Evolutionary conservation across 1,140 invertebrate species (phyloP).

Genomic region (Agraylea sexmaculata): DNA sequence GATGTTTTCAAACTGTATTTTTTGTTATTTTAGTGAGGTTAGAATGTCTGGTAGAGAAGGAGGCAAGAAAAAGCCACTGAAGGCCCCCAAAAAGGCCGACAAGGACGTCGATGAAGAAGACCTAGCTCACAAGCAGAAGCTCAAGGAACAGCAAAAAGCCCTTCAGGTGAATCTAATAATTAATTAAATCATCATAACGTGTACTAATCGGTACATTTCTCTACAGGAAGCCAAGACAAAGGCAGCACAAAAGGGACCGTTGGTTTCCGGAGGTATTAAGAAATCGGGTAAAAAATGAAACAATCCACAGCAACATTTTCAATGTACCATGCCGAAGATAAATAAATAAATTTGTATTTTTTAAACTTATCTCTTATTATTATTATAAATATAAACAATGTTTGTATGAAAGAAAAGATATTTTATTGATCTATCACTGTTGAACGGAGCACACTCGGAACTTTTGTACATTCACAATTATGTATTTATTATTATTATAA

Average conservation of each 20-base stretch:
- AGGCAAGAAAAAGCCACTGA: constrained; percentile 83
- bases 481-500: too few species aligned
- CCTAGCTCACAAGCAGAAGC: constrained; percentile 55
- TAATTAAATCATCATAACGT: neutral
- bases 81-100: constrained; percentile 69
- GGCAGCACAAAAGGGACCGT: constrained; percentile 75
- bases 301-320: too few species aligned
- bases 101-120: constrained; percentile 72
- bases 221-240: constrained; percentile 67
- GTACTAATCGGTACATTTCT: constrained; percentile 2
- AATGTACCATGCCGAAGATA: too few species aligned
- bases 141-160: constrained; percentile 70
- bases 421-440: too few species aligned
- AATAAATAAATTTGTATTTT: too few species aligned
- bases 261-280: constrained; percentile 70
- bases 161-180: constrained; percentile 38
- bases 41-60: constrained; percentile 73
- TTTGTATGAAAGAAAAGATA: too few species aligned
- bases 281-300: constrained; percentile 81
- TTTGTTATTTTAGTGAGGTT: too few species aligned
- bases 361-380: too few species aligned
- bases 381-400: too few species aligned
- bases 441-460: too few species aligned
- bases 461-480: too few species aligned
- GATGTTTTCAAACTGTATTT: too few species aligned